phyloP scores from a whole-genome alignment of 1,140 invertebrate genomes.

The Drosophila trapezifrons region DNA sequence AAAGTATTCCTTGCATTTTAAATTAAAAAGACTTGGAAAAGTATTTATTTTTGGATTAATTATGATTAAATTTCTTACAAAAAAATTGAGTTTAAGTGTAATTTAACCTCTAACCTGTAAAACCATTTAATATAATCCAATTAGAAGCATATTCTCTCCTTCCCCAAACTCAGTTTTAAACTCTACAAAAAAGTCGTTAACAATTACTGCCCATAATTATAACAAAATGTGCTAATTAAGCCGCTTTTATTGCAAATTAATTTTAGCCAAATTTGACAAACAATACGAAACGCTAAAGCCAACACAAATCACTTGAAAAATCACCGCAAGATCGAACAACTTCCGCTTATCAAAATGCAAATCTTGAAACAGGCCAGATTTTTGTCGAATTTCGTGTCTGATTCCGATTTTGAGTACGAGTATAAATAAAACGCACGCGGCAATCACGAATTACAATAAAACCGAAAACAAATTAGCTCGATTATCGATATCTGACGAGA shows the following conservation, averaged over 20 bases:
- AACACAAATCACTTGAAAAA: conserved; percentile 21
- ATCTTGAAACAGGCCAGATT: conserved; percentile 49
- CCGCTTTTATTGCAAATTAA: conserved; percentile 56
- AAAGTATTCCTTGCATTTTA: no score
- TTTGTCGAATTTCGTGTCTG: conserved; percentile 23
- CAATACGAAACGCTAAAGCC: conserved; percentile 19
- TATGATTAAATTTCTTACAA: background rate
- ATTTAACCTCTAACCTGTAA: background rate
- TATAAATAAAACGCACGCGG: conserved; percentile 75
- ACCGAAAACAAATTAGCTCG: conserved; percentile 69
- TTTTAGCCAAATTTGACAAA: conserved; percentile 51
- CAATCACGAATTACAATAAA: conserved; percentile 60
- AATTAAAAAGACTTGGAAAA: background rate
- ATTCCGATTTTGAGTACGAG: conserved; percentile 30
- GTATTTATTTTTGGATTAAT: background rate
- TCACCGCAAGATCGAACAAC: conserved; percentile 36
- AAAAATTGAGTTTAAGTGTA: background rate
- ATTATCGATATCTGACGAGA: conserved; percentile 61
- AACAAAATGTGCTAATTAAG: conserved; percentile 69
- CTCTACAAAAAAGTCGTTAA: conserved; percentile 5
- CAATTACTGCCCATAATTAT: conserved; percentile 65
- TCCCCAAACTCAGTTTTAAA: background rate
- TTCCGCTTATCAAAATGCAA: conserved; percentile 77
- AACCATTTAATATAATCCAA: background rate
- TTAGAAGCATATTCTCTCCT: background rate